phyloP scores from a whole-genome alignment of 2,888 invertebrate species.

The Pardosa pseudoannulata region DNA sequence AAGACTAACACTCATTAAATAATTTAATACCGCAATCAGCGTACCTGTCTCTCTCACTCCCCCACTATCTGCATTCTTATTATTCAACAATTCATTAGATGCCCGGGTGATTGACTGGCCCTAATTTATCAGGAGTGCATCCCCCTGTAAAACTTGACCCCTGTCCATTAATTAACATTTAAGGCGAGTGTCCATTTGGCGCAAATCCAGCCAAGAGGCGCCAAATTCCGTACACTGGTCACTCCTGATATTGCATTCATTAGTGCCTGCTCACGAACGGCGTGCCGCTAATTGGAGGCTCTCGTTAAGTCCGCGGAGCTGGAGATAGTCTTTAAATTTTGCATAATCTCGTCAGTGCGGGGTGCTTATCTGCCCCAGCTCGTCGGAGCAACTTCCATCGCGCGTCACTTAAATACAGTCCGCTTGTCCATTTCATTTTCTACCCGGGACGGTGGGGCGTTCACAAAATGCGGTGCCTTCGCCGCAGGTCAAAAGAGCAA shows the following conservation, averaged over 20 bases:
- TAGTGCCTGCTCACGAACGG: constrained; percentile 43
- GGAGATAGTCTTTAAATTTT: constrained; percentile 61
- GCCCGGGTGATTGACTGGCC: constrained; percentile 15
- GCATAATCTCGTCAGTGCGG: constrained; percentile 58
- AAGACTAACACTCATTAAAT: constrained; percentile 29
- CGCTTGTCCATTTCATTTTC: constrained; percentile 54
- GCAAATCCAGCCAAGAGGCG: constrained; percentile 50
- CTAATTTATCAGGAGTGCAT: constrained; percentile 54
- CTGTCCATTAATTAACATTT: constrained; percentile 63
- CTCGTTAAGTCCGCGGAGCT: constrained; percentile 52
- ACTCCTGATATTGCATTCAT: constrained; percentile 66
- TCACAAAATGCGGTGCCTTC: not conserved
- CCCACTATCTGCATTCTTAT: not conserved
- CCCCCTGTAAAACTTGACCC: constrained; percentile 64
- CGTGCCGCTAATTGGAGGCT: constrained; percentile 59
- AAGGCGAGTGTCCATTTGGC: constrained; percentile 40
- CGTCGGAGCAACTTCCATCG: constrained; percentile 50
- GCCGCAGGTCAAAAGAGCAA: too few relatives aligned
- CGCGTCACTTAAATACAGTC: constrained; percentile 46
- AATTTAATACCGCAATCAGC: constrained; percentile 44
- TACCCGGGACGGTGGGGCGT: not conserved
- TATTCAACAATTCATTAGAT: constrained; percentile 17
- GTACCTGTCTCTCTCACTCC: constrained; percentile 19
- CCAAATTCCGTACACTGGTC: constrained; percentile 54
- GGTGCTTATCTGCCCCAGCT: constrained; percentile 45